These are phyloP conservation scores for Mobula birostris DNA, from an alignment of 2,113 vertebrate species.

Conservation along the genomic window DNA sequence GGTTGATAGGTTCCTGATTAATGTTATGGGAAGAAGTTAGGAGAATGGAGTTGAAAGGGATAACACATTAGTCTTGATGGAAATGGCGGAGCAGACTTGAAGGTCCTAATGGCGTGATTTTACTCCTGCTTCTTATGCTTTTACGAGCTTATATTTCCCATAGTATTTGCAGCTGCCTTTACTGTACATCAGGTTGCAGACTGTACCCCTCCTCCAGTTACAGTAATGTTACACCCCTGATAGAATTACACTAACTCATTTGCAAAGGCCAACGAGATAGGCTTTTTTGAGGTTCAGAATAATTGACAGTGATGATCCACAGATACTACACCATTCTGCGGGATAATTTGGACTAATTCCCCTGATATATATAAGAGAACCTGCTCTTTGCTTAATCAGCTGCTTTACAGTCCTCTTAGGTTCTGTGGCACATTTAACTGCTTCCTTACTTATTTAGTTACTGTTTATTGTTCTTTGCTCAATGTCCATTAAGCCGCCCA, in stretches of 20 bases:
- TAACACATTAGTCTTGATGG: too few relatives aligned
- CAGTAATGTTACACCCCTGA: not conserved
- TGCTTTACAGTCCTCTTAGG: not conserved
- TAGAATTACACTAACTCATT: not conserved
- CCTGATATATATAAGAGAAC: slow-evolving; percentile 3
- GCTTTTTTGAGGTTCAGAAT: not conserved
- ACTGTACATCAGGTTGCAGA: not conserved
- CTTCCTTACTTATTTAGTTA: not conserved
- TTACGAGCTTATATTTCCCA: not conserved
- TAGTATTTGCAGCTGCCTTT: not conserved
- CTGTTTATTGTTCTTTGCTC: not conserved
- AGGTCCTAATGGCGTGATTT: too few relatives aligned
- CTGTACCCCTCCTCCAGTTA: not conserved
- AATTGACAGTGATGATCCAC: not conserved
- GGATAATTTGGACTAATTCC: not conserved
- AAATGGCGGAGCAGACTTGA: too few relatives aligned
- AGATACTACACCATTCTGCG: not conserved
- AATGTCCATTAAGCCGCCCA: not conserved
- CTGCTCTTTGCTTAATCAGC: slow-evolving; percentile 9
- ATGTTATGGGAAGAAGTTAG: too few relatives aligned
- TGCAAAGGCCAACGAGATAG: not conserved
- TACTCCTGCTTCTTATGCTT: too few relatives aligned
- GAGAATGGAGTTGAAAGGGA: too few relatives aligned
- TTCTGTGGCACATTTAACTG: not conserved
- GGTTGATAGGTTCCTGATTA: too few relatives aligned